Evolutionary conservation across 2,888 invertebrate genomes (phyloP).

Genomic region (Agriopis aurantiaria): DNA sequence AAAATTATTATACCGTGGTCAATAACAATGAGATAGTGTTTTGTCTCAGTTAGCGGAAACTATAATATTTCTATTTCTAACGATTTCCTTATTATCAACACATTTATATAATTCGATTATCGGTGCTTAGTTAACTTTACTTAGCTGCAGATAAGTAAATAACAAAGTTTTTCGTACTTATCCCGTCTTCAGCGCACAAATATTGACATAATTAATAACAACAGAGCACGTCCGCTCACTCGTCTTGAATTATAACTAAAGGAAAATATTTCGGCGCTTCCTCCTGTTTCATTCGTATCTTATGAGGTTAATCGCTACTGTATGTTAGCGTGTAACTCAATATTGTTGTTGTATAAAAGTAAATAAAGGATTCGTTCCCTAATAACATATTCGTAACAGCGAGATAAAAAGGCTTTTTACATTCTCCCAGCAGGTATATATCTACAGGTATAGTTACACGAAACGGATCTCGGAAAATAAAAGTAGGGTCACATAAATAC

Average conservation of each 20-base stretch:
- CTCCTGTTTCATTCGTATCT: conserved; percentile 44
- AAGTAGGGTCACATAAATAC: conserved; percentile 28
- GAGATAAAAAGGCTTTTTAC: conserved; percentile 14
- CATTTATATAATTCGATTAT: conserved; percentile 50
- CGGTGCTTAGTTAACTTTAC: conserved; percentile 65
- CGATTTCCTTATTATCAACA: not conserved
- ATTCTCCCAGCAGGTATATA: conserved; percentile 12
- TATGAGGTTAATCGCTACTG: conserved; percentile 35
- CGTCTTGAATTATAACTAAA: conserved; percentile 66
- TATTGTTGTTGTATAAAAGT: conserved; percentile 17
- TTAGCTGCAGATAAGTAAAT: conserved; percentile 66
- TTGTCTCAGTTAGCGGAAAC: not conserved
- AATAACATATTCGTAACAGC: conserved; percentile 21
- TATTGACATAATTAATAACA: conserved; percentile 79
- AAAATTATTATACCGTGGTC: not conserved
- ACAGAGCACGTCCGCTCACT: conserved; percentile 68
- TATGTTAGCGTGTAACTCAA: conserved; percentile 33
- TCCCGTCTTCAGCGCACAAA: conserved; percentile 72
- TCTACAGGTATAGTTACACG: conserved; percentile 5
- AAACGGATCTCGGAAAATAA: conserved; percentile 21
- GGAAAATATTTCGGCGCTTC: conserved; percentile 46
- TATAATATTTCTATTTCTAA: not conserved
- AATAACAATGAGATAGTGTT: not conserved
- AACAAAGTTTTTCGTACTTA: conserved; percentile 68
- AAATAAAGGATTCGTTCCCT: conserved; percentile 19